Evolutionary conservation across 2,113 vertebrate species (phyloP).

Genomic region (Stigmatopora argus): DNA sequence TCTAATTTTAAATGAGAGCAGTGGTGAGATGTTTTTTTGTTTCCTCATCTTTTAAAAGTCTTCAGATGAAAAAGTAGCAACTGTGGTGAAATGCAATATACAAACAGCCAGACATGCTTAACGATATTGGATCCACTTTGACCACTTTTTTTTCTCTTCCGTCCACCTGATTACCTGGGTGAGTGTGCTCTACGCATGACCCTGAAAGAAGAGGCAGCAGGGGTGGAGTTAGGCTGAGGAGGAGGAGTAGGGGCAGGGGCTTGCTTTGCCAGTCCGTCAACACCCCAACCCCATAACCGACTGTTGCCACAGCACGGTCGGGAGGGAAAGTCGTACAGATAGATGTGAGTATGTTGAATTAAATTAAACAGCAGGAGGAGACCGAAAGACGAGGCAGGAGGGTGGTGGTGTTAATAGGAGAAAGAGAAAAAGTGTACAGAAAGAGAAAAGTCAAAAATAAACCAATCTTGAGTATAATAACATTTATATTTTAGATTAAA

Average conservation of each 20-base stretch:
- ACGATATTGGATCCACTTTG: slow-evolving; percentile 8
- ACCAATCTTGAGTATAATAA: slow-evolving; percentile 69
- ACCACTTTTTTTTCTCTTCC: slow-evolving; percentile 8
- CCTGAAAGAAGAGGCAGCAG: slow-evolving; percentile 91
- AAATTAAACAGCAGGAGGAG: slow-evolving; percentile 22
- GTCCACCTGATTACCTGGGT: slow-evolving; percentile 82
- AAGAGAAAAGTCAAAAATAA: slow-evolving; percentile 68
- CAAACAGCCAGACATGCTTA: neutral
- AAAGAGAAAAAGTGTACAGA: slow-evolving; percentile 44
- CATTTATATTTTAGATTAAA: slow-evolving; percentile 53
- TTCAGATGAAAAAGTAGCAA: no score
- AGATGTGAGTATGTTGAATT: slow-evolving; percentile 35
- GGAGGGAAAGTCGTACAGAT: slow-evolving; percentile 60
- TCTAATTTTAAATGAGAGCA: no score
- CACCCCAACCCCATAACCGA: slow-evolving; percentile 97
- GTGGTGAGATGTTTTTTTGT: neutral
- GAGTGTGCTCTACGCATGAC: slow-evolving; percentile 91
- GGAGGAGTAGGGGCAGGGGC: slow-evolving; percentile 83
- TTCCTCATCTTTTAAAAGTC: neutral
- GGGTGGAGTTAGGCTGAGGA: slow-evolving; percentile 90
- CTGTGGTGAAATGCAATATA: neutral
- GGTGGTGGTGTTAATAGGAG: slow-evolving; percentile 2
- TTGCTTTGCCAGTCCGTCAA: slow-evolving; percentile 91
- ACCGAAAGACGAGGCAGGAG: slow-evolving; percentile 17
- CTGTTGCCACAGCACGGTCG: slow-evolving; percentile 75